phyloP scores from a whole-genome alignment of 1,140 invertebrate genomes.

The Drosophila arizonae region DNA sequence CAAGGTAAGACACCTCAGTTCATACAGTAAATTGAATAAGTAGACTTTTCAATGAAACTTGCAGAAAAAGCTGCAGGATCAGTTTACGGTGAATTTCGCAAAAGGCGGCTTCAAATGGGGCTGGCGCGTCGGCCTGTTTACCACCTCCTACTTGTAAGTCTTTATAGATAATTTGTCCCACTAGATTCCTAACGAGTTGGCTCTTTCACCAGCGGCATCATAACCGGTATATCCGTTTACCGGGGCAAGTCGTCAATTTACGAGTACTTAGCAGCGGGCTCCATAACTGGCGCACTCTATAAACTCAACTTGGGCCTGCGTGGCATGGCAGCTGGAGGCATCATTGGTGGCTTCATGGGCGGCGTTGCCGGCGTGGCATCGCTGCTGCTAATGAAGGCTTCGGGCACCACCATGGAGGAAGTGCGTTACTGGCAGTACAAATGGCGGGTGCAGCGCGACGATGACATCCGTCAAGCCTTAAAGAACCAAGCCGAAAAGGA shows the following conservation, averaged over 20 bases:
- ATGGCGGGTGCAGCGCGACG: conserved; percentile 78
- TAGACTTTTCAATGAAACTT: conserved; percentile 48
- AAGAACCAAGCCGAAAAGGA: conserved; percentile 57
- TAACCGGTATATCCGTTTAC: conserved; percentile 86
- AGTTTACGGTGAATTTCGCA: conserved; percentile 86
- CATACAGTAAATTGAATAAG: background rate
- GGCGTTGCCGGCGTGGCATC: conserved; percentile 83
- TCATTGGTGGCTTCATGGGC: conserved; percentile 84
- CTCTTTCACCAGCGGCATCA: conserved; percentile 84
- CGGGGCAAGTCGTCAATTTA: conserved; percentile 86
- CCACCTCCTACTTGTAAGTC: conserved; percentile 86
- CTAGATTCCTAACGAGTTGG: background rate
- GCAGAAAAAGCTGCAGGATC: conserved; percentile 87
- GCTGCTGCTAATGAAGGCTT: conserved; percentile 83
- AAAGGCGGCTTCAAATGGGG: conserved; percentile 88
- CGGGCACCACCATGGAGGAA: conserved; percentile 84
- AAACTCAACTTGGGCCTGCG: conserved; percentile 85
- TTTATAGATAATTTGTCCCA: background rate
- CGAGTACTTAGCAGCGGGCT: conserved; percentile 87
- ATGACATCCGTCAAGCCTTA: conserved; percentile 68
- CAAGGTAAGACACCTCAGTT: conserved; percentile 83
- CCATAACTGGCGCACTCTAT: conserved; percentile 84
- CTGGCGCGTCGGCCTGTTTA: conserved; percentile 86
- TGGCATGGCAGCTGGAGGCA: conserved; percentile 86
- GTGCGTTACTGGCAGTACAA: conserved; percentile 84